These are phyloP conservation scores for Atlantisia rogersi DNA, from an alignment of 2,113 vertebrate species.

Conservation along the genomic window DNA sequence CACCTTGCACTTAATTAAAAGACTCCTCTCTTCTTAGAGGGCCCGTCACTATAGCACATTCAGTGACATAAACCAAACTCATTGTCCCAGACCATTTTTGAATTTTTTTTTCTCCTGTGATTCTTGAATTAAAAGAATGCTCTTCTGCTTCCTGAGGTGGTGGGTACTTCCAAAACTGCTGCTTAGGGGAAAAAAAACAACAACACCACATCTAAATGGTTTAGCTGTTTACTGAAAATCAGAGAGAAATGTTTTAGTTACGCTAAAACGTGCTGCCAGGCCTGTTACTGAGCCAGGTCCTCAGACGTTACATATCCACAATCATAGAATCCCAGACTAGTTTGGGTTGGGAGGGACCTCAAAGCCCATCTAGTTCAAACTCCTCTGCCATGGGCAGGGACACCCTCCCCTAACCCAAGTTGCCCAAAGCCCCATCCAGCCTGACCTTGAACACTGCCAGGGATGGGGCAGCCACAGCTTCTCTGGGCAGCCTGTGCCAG, in stretches of 20 bases:
- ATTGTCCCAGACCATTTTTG: neutral
- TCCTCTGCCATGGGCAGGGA: too few relatives aligned
- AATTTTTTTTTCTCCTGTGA: neutral
- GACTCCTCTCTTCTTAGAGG: neutral
- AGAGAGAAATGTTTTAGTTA: neutral
- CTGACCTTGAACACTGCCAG: too few relatives aligned
- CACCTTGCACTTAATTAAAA: constrained; percentile 24
- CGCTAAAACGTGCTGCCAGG: neutral
- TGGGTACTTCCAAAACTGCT: neutral
- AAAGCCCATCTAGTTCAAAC: too few relatives aligned
- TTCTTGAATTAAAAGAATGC: neutral
- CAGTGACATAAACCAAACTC: neutral
- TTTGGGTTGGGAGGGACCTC: too few relatives aligned
- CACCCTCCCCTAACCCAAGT: too few relatives aligned
- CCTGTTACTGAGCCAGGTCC: neutral
- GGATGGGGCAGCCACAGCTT: too few relatives aligned
- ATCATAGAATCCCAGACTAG: too few relatives aligned
- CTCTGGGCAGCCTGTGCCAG: too few relatives aligned
- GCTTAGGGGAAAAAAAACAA: neutral
- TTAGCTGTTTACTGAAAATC: neutral
- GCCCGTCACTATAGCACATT: neutral
- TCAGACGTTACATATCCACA: fast-evolving
- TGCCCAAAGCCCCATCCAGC: too few relatives aligned
- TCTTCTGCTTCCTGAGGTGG: neutral
- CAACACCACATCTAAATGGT: neutral